Conservation (phyloP, 2,888 invertebrate species). For the Brenthis daphne region DNA sequence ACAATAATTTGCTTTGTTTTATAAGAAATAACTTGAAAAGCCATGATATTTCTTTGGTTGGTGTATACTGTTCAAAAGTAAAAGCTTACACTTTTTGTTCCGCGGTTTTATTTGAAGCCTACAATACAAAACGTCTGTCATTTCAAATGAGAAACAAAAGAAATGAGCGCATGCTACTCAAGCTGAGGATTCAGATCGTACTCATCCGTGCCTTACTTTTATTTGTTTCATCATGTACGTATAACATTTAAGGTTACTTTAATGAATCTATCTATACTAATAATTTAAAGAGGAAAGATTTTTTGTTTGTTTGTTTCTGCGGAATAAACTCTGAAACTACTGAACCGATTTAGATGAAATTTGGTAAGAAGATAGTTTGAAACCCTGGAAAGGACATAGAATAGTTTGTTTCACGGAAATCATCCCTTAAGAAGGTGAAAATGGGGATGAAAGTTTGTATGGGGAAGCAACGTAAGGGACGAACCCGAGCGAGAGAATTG, state of each 20-base stretch:
- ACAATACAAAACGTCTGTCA: slow-evolving; percentile 28
- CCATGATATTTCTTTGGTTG: slow-evolving; percentile 6
- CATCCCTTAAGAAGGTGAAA: too few relatives aligned
- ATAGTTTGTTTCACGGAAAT: too few relatives aligned
- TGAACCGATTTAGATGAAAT: too few relatives aligned
- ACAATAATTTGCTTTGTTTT: slow-evolving; percentile 5
- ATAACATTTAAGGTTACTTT: slow-evolving; percentile 6
- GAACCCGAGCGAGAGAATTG: too few relatives aligned
- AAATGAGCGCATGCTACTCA: slow-evolving; percentile 24
- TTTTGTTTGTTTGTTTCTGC: too few relatives aligned
- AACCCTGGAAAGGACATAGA: too few relatives aligned
- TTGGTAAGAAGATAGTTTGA: too few relatives aligned
- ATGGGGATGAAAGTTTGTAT: too few relatives aligned
- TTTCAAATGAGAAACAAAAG: slow-evolving; percentile 32
- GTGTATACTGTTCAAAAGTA: slow-evolving; percentile 21
- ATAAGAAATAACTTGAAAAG: slow-evolving; percentile 4
- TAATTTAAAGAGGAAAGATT: too few relatives aligned
- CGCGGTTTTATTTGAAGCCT: slow-evolving; percentile 22
- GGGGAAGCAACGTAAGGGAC: too few relatives aligned
- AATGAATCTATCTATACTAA: too few relatives aligned
- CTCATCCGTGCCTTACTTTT: slow-evolving; percentile 16
- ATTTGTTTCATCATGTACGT: slow-evolving; percentile 13
- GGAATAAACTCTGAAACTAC: too few relatives aligned
- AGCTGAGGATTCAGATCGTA: slow-evolving; percentile 18
- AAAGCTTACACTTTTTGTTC: slow-evolving; percentile 24